Conservation (phyloP, 2,113 vertebrate species). For the Corvus moneduloides region DNA sequence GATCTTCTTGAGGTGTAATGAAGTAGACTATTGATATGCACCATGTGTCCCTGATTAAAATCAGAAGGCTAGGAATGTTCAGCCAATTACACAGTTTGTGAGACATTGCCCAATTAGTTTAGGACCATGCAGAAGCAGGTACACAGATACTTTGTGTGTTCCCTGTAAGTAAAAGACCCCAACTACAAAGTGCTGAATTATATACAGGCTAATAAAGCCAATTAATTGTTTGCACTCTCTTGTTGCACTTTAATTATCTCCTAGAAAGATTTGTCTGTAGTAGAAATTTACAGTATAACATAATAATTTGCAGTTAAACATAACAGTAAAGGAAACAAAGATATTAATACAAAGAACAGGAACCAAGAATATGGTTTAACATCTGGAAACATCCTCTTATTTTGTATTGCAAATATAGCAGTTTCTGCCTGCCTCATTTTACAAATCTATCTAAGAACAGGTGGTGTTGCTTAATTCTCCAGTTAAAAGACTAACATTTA, state of each 20-base stretch:
- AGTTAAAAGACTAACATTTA: background rate
- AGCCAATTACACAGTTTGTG: conserved; percentile 43
- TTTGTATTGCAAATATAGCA: background rate
- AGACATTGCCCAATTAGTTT: conserved; percentile 39
- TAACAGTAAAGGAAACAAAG: background rate
- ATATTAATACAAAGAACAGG: background rate
- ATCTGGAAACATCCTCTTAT: background rate
- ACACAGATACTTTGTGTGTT: background rate
- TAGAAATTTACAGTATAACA: background rate
- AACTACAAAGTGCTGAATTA: background rate
- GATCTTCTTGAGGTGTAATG: conserved; percentile 10
- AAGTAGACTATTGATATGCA: conserved; percentile 47
- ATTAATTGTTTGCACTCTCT: background rate
- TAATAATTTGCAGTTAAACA: background rate
- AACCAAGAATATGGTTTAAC: background rate
- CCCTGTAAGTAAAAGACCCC: background rate
- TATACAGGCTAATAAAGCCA: background rate
- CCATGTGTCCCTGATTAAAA: conserved; percentile 44
- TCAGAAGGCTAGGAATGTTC: conserved; percentile 32
- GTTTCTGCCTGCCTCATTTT: background rate
- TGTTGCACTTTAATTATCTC: background rate
- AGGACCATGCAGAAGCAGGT: background rate
- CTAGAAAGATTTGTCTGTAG: background rate
- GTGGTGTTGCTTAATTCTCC: background rate
- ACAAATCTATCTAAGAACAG: background rate